phyloP scores from a whole-genome alignment of 1,140 invertebrate species.

The Tetranychus cinnabarinus region DNA sequence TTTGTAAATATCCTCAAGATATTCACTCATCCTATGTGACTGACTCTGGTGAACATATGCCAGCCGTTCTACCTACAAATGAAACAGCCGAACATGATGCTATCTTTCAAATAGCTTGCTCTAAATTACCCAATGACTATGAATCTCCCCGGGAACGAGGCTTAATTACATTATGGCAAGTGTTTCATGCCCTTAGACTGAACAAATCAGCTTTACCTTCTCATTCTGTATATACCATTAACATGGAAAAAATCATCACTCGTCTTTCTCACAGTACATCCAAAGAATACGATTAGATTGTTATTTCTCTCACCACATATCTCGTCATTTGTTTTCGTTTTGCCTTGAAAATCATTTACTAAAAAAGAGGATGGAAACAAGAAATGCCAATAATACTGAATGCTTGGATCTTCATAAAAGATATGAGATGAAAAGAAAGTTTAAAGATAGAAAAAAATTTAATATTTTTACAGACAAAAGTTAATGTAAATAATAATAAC shows the following conservation, averaged over 20 bases:
- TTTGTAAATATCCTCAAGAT: constrained; percentile 1
- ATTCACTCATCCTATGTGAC: background rate
- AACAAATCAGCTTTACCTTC: background rate
- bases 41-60: background rate
- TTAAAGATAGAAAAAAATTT: no score
- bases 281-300: no score
- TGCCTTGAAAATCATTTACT: no score
- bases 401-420: no score
- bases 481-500: no score
- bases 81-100: constrained; percentile 1
- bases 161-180: constrained; percentile 1
- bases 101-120: constrained; percentile 1
- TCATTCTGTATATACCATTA: background rate
- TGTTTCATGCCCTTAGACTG: background rate
- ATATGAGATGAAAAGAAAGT: no score
- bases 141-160: background rate
- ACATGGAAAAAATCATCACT: constrained; percentile 1
- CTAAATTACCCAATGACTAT: background rate
- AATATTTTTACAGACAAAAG: no score
- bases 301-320: no score
- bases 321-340: no score
- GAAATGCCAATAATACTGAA: no score
- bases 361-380: no score
- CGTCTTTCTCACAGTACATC: background rate
- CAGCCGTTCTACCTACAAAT: background rate